A percentile compares a stretch with the other conserved stretches of the same genome.
Conservation (phyloP, 2,113 vertebrate genomes). For the Rhadina sibilatrix region DNA sequence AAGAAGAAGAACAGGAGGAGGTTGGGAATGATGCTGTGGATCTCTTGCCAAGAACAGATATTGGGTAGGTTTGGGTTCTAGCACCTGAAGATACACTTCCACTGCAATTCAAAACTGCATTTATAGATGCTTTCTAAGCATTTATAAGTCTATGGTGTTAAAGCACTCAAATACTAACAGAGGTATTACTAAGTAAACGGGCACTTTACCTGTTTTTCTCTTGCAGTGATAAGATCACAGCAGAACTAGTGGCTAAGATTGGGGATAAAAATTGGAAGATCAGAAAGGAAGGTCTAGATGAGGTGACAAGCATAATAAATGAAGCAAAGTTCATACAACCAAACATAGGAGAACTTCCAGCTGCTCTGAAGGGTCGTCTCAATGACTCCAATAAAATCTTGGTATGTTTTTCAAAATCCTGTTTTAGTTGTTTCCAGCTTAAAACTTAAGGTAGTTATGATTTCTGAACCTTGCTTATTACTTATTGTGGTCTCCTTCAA, state of each 20-base stretch:
- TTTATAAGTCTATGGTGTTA: background rate
- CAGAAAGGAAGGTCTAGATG: slow-evolving; percentile 95
- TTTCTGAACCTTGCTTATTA: background rate
- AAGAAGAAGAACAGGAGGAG: slow-evolving; percentile 83
- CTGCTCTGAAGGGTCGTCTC: slow-evolving; percentile 89
- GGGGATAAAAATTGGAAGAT: slow-evolving; percentile 98
- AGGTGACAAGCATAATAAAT: slow-evolving; percentile 87
- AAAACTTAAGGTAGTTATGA: background rate
- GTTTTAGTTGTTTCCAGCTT: background rate
- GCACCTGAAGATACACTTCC: background rate
- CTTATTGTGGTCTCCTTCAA: background rate
- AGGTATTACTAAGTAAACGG: background rate
- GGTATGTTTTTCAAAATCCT: slow-evolving; percentile 69
- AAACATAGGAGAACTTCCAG: slow-evolving; percentile 90
- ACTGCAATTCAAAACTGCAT: background rate
- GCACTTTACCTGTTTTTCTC: background rate
- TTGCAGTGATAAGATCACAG: slow-evolving; percentile 91
- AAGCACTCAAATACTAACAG: background rate
- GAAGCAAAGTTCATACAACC: slow-evolving; percentile 95
- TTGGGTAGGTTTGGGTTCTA: slow-evolving; percentile 75
- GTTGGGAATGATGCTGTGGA: slow-evolving; percentile 86
- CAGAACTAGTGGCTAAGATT: slow-evolving; percentile 90
- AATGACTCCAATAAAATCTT: slow-evolving; percentile 97
- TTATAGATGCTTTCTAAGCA: background rate
- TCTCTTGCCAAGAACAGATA: slow-evolving; percentile 89